Percentiles rank a stretch among this genome's conserved stretches.
phyloP scores from a whole-genome alignment of 92 coral and sea anemone genomes.

The Epizoanthus ramosus region DNA sequence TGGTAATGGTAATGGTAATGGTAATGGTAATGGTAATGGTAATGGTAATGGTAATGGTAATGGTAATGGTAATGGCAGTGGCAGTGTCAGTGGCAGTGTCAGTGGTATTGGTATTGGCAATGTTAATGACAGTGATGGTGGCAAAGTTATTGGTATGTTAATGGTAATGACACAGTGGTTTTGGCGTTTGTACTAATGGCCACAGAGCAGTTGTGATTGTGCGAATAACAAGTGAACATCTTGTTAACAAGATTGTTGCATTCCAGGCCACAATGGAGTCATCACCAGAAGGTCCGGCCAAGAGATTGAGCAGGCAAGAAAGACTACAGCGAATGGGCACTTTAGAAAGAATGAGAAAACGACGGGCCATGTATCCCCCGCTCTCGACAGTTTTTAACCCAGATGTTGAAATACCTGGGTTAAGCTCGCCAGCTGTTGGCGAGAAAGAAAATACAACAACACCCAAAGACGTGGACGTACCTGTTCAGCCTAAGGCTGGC shows the following conservation, averaged over 20 bases:
- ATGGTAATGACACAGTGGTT: too few relatives aligned
- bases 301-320: conserved; percentile 15
- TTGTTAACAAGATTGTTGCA: not conserved
- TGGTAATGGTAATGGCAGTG: too few relatives aligned
- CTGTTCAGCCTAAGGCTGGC: conserved; percentile 48
- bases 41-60: too few relatives aligned
- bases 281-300: conserved; percentile 28
- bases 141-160: too few relatives aligned
- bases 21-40: too few relatives aligned
- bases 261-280: conserved; percentile 17
- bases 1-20: too few relatives aligned
- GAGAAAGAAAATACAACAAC: conserved; percentile 26
- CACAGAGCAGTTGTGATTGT: too few relatives aligned
- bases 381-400: conserved; percentile 79
- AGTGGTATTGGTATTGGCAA: too few relatives aligned
- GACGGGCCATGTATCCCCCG: conserved; percentile 98
- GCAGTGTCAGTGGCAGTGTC: too few relatives aligned
- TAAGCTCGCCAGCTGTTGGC: not conserved
- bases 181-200: too few relatives aligned
- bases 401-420: conserved; percentile 57
- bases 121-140: too few relatives aligned
- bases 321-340: conserved; percentile 65
- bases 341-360: conserved; percentile 69
- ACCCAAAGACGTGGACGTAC: conserved; percentile 31
- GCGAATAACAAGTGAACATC: not conserved